phyloP scores from a whole-genome alignment of 1,140 invertebrate species.

The Formica exsecta region DNA sequence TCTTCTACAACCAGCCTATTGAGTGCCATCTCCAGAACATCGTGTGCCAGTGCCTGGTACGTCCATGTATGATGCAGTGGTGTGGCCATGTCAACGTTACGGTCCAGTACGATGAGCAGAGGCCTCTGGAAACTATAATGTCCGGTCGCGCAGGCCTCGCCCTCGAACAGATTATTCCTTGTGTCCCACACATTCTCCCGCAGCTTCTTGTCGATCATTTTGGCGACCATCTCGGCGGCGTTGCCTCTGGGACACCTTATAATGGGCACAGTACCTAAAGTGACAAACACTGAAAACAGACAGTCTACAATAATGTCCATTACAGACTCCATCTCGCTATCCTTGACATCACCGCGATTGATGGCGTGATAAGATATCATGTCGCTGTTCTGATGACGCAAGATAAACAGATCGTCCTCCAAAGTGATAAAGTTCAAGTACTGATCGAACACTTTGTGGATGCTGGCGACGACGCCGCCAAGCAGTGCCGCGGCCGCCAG shows the following conservation, averaged over 20 bases:
- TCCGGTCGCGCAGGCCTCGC: slow-evolving; percentile 91
- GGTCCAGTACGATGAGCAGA: slow-evolving; percentile 96
- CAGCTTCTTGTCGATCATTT: slow-evolving; percentile 98
- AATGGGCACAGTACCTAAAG: slow-evolving; percentile 96
- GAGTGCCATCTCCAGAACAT: slow-evolving; percentile 96
- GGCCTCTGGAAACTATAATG: slow-evolving; percentile 97
- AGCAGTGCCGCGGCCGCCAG: slow-evolving; percentile 96
- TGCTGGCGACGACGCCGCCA: slow-evolving; percentile 94
- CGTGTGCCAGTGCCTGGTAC: slow-evolving; percentile 98
- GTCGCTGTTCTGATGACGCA: slow-evolving; percentile 97
- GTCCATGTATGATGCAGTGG: slow-evolving; percentile 99
- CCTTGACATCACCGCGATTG: slow-evolving; percentile 97
- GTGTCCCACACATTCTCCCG: slow-evolving; percentile 98
- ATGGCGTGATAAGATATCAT: slow-evolving; percentile 98
- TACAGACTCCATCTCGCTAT: slow-evolving; percentile 97
- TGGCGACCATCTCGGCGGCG: slow-evolving; percentile 99
- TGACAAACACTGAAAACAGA: slow-evolving; percentile 99
- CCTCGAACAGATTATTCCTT: slow-evolving; percentile 97
- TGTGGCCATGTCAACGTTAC: slow-evolving; percentile 98
- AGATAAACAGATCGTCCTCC: slow-evolving; percentile 98
- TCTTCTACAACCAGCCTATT: slow-evolving; percentile 96
- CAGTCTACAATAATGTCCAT: slow-evolving; percentile 98
- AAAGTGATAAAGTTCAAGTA: slow-evolving; percentile 99
- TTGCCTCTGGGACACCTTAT: slow-evolving; percentile 98
- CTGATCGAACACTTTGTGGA: slow-evolving; percentile 98